Percentiles rank a stretch among this genome's conserved stretches.
These are phyloP conservation scores for Corythaeola cristata DNA, from an alignment of 2,113 vertebrate genomes.

Conservation along the genomic window DNA sequence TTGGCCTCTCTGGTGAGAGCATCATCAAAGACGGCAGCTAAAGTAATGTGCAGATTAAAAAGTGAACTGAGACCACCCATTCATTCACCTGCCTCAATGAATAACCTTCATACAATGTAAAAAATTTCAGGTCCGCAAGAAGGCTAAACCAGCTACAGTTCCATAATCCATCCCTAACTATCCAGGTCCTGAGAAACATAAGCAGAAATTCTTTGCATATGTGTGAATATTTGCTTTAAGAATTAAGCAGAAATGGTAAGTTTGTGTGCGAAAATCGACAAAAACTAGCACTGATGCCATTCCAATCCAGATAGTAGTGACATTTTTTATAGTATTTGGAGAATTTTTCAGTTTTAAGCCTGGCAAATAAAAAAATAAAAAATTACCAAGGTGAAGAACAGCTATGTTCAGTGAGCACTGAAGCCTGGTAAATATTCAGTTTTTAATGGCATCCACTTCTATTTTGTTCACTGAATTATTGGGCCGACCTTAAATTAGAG, in stretches of 20 bases:
- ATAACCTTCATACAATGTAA: neutral
- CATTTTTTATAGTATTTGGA: neutral
- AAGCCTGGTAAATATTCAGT: constrained; percentile 50
- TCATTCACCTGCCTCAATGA: neutral
- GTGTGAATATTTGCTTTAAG: neutral
- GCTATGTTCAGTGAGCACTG: neutral
- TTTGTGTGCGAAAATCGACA: neutral
- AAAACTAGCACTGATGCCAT: neutral
- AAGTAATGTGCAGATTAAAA: neutral
- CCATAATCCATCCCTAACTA: neutral
- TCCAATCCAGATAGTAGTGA: neutral
- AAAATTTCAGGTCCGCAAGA: neutral
- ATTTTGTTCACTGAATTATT: constrained; percentile 60
- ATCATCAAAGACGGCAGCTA: neutral
- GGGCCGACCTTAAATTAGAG: constrained; percentile 64
- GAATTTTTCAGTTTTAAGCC: neutral
- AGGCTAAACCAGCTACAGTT: neutral
- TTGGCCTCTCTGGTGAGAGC: neutral
- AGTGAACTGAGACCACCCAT: neutral
- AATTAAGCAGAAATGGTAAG: neutral
- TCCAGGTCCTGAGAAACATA: neutral
- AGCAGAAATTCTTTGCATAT: neutral
- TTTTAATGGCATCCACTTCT: constrained; percentile 62
- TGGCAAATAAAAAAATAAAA: neutral
- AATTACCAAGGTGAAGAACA: constrained; percentile 10